Evolutionary conservation across 2,888 invertebrate genomes (phyloP).

Genomic region (Sthenelais limicola): DNA sequence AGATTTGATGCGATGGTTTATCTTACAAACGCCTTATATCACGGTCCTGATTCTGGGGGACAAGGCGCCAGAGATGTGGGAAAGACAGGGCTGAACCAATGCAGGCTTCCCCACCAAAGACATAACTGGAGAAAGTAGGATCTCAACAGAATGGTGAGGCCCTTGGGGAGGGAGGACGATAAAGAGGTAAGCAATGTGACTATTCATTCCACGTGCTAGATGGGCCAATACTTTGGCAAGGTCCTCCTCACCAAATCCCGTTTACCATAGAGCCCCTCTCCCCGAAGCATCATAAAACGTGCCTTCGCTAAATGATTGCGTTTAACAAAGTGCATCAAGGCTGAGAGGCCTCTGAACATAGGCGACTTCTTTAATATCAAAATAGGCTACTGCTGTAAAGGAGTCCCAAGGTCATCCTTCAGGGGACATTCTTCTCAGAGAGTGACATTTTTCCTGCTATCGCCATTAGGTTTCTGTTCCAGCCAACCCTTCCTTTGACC

Average conservation of each 20-base stretch:
- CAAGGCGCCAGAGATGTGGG: too few species aligned
- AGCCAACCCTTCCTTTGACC: too few species aligned
- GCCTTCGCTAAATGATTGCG: slow-evolving; percentile 33
- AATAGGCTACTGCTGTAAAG: slow-evolving; percentile 34
- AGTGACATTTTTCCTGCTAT: too few species aligned
- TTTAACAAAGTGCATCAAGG: slow-evolving; percentile 20
- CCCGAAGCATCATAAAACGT: slow-evolving; percentile 15
- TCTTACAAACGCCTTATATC: too few species aligned
- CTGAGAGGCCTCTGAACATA: background rate
- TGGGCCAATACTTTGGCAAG: too few species aligned
- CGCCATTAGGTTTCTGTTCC: too few species aligned
- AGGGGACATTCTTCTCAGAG: too few species aligned
- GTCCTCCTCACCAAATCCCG: slow-evolving; percentile 31
- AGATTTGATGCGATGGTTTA: too few species aligned
- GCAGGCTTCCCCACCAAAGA: too few species aligned
- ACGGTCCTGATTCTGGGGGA: too few species aligned
- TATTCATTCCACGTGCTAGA: slow-evolving; percentile 25
- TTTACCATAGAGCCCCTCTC: background rate
- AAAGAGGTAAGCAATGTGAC: slow-evolving; percentile 7
- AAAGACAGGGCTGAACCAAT: too few species aligned
- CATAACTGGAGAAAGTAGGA: too few species aligned
- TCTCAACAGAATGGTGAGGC: slow-evolving; percentile 18
- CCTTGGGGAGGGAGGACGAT: background rate
- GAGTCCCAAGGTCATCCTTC: slow-evolving; percentile 1
- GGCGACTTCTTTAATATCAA: slow-evolving; percentile 36